Percentiles rank a stretch among this genome's conserved stretches.
Evolutionary conservation across 92 coral and sea anemone species (phyloP).

Genomic region (Heliopora coerulea): DNA sequence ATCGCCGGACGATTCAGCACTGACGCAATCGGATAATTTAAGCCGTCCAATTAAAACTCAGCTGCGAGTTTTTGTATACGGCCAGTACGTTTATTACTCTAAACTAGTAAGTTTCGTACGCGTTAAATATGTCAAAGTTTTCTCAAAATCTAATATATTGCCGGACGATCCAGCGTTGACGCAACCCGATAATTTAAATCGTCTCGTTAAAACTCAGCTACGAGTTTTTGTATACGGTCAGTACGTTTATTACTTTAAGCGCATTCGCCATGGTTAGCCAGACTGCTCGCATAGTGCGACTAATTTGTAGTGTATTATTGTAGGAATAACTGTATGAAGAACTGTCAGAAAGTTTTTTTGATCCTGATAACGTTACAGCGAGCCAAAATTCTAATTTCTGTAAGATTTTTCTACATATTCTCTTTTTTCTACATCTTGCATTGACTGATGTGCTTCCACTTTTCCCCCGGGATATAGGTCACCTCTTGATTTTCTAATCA

Average conservation of each 20-base stretch:
- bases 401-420: too few relatives aligned
- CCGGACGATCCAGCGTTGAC: conserved; percentile 32
- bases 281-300: too few relatives aligned
- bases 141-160: conserved; percentile 7
- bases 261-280: too few relatives aligned
- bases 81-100: not conserved
- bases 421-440: too few relatives aligned
- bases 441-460: too few relatives aligned
- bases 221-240: not conserved
- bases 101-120: conserved; percentile 15
- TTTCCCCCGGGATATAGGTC: too few relatives aligned
- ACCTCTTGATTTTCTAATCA: too few relatives aligned
- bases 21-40: conserved; percentile 13
- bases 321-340: not conserved
- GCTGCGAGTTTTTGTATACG: not conserved
- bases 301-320: not conserved
- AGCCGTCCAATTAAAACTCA: not conserved
- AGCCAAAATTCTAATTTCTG: too few relatives aligned
- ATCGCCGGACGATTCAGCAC: conserved; percentile 17
- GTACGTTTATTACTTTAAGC: not conserved
- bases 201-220: not conserved
- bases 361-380: too few relatives aligned
- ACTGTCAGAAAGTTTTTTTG: too few relatives aligned
- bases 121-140: not conserved
- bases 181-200: conserved; percentile 4